These are phyloP conservation scores for Caenorhabditis tropicalis DNA, from an alignment of 1,140 invertebrate genomes.

Conservation along the genomic window DNA sequence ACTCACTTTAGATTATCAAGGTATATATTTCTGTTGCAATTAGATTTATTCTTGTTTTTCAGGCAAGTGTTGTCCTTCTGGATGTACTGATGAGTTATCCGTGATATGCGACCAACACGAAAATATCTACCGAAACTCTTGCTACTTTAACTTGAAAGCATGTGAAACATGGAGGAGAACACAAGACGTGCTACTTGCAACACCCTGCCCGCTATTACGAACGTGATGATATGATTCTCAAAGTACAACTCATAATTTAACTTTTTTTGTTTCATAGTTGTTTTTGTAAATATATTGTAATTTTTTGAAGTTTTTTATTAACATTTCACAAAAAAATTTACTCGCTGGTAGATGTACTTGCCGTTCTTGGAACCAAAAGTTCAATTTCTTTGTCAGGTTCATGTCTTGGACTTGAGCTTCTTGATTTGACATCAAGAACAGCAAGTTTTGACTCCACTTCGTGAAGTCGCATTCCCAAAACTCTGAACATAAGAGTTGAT, in stretches of 20 bases:
- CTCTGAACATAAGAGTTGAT: neutral
- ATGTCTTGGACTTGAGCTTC: constrained; percentile 36
- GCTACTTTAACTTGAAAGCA: constrained; percentile 47
- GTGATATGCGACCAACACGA: constrained; percentile 54
- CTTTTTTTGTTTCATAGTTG: constrained; percentile 22
- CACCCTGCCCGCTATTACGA: constrained; percentile 51
- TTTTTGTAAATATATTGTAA: constrained; percentile 34
- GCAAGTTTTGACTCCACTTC: constrained; percentile 36
- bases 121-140: constrained; percentile 50
- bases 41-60: neutral
- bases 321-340: neutral
- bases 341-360: neutral
- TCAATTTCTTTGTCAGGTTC: neutral
- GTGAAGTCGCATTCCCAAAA: constrained; percentile 34
- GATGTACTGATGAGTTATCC: constrained; percentile 44
- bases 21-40: neutral
- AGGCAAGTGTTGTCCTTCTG: constrained; percentile 50
- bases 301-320: neutral
- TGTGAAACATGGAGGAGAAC: constrained; percentile 48
- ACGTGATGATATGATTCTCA: constrained; percentile 4
- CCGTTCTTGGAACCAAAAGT: neutral
- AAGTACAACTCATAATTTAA: constrained; percentile 19
- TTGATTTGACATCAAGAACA: constrained; percentile 31
- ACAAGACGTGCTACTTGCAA: constrained; percentile 44
- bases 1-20: constrained; percentile 49